Conservation (phyloP, 1,140 invertebrate genomes). For the Calephelis nemesis region DNA sequence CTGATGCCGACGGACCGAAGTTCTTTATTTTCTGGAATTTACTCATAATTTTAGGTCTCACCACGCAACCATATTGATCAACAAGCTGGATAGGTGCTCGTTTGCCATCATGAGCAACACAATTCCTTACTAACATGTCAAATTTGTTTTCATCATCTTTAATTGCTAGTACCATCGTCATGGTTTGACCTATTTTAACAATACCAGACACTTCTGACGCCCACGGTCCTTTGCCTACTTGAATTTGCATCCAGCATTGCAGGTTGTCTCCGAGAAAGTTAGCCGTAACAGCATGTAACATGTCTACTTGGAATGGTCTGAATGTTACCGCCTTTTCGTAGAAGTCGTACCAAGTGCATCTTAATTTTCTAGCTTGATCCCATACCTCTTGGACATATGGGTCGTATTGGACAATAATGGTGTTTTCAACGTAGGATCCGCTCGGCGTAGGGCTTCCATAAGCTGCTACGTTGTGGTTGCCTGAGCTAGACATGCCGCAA, state of each 20-base stretch:
- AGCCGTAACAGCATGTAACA: conserved; percentile 94
- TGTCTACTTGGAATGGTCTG: conserved; percentile 95
- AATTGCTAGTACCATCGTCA: conserved; percentile 97
- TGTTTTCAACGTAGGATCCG: conserved; percentile 96
- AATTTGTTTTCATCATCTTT: conserved; percentile 98
- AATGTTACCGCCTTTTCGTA: conserved; percentile 97
- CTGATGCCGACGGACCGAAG: conserved; percentile 95
- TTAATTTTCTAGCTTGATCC: conserved; percentile 89
- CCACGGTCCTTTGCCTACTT: conserved; percentile 96
- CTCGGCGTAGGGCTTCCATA: conserved; percentile 91
- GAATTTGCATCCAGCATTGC: conserved; percentile 98
- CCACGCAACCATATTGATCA: conserved; percentile 94
- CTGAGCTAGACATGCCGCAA: conserved; percentile 94
- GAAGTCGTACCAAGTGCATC: conserved; percentile 97
- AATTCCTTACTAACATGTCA: conserved; percentile 96
- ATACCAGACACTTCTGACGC: conserved; percentile 96
- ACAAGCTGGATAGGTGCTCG: conserved; percentile 95
- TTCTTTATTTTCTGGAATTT: conserved; percentile 98
- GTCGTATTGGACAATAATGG: conserved; percentile 96
- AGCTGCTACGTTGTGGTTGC: conserved; percentile 89
- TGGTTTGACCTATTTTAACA: conserved; percentile 96
- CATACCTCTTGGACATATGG: conserved; percentile 96
- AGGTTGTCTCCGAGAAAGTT: conserved; percentile 97
- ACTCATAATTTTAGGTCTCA: conserved; percentile 95
- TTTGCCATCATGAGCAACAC: conserved; percentile 96